A percentile compares a stretch with the other conserved stretches of the same genome.
phyloP scores from a whole-genome alignment of 1,140 invertebrate genomes.

The Sminthurides bifidus region DNA sequence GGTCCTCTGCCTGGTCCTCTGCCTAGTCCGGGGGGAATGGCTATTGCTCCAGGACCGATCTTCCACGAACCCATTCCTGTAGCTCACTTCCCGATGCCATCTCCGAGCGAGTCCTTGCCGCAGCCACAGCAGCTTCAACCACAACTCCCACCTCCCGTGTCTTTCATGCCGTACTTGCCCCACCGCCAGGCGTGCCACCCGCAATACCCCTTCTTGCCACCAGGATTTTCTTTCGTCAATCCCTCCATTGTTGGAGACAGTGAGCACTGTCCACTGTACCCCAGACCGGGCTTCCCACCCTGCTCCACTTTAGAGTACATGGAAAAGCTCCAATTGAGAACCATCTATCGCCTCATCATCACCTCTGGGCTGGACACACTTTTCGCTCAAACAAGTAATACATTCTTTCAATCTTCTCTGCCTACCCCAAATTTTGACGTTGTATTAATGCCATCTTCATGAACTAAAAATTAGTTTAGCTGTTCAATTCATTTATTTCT shows the following conservation, averaged over 20 bases:
- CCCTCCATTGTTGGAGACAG: not conserved
- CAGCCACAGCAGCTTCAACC: too few species aligned
- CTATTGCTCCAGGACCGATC: too few species aligned
- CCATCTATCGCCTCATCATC: constrained; percentile 15
- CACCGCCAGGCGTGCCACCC: too few species aligned
- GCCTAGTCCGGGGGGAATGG: too few species aligned
- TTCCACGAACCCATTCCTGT: too few species aligned
- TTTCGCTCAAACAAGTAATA: constrained; percentile 18
- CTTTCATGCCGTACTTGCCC: too few species aligned
- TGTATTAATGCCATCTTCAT: not conserved
- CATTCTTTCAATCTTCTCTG: not conserved
- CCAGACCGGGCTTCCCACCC: not conserved
- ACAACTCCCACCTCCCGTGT: too few species aligned
- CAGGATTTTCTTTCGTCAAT: constrained; percentile 7
- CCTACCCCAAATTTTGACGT: not conserved
- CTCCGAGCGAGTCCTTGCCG: too few species aligned
- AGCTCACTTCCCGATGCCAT: too few species aligned
- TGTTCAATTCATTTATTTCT: not conserved
- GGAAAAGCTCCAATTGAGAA: constrained; percentile 14
- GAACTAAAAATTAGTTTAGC: not conserved
- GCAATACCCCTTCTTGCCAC: constrained; percentile 10
- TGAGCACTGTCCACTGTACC: not conserved
- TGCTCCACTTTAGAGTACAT: constrained; percentile 14
- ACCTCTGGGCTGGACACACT: constrained; percentile 15
- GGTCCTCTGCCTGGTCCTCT: too few species aligned